Base-by-base conservation (phyloP, 2,797 vertebrate genomes). In the Chloroceryle inda region DNA sequence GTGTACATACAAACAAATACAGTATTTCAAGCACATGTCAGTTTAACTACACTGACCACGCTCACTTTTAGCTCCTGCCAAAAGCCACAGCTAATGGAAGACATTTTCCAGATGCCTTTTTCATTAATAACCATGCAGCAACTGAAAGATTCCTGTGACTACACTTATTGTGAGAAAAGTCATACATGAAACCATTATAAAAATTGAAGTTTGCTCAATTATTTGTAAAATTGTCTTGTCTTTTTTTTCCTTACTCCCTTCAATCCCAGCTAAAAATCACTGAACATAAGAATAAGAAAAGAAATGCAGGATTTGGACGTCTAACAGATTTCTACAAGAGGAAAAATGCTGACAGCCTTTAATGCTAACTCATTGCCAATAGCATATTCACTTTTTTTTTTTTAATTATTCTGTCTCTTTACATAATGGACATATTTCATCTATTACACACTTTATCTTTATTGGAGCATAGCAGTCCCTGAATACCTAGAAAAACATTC, bases 91-190 rank as follows among this genome's bases (percentile, higher is more conserved):
- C 74, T 76, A 76, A 79, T 12, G 5, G 59, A 79, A 85, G 80
- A 94, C 29, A 40, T 84, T 90, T 92, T 78, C 94, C 96, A 97
- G 95, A 94, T 61, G 79, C 37, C 73, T 86, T 79, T 62, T 72
- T 35, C 82, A 52, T 72, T 16, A 95, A 85, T 84, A 94, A 88
- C 24, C 47, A 15, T 17, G 42, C 89, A 92, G 79, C 63, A 35
- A 83, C 6, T 69, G 52, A 72, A 92, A 83, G 69, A 89, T 68
- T 47, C 29, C 62, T 69, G 20, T 14, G 9, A 94, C 69, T 89
- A 75, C 35, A 88, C 61, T 72, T 49, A 6, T 71, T 37, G 33
- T 73, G 84, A 78, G 47, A 47, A 66, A 85, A 94, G 42, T 29
- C 47, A 73, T 47, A 63, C 62, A 14, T 52, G 58, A 86, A 81